These are phyloP conservation scores for Parazoanthus darwini DNA, from an alignment of 92 coral and sea anemone species.

Conservation along the genomic window DNA sequence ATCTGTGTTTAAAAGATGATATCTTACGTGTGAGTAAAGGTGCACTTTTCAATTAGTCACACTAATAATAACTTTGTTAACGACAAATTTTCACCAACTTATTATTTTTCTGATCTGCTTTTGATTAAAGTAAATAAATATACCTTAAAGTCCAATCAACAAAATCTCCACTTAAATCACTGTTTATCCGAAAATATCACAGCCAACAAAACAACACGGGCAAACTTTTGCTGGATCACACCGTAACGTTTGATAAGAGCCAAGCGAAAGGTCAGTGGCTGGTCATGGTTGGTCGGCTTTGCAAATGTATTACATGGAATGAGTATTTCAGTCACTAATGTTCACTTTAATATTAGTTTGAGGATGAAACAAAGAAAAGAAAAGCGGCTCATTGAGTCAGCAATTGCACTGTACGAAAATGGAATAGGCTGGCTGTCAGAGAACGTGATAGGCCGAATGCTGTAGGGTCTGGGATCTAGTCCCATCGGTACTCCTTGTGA, in stretches of 20 bases:
- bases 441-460: conserved; percentile 28
- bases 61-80: too few relatives aligned
- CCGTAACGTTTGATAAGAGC: not conserved
- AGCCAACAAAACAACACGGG: not conserved
- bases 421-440: conserved; percentile 47
- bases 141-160: too few relatives aligned
- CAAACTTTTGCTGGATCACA: not conserved
- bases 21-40: too few relatives aligned
- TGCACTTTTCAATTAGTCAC: not conserved
- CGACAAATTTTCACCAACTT: too few relatives aligned
- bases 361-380: conserved; percentile 43
- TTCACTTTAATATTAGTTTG: conserved; percentile 28
- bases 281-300: conserved; percentile 5
- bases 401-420: conserved; percentile 47
- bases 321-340: conserved; percentile 29
- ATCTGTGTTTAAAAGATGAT: not conserved
- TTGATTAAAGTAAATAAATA: too few relatives aligned
- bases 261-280: conserved; percentile 32
- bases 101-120: too few relatives aligned
- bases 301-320: conserved; percentile 40
- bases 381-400: conserved; percentile 65
- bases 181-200: too few relatives aligned
- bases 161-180: not conserved
- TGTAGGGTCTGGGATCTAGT: conserved; percentile 39
- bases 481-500: conserved; percentile 41